Evolutionary conservation across 2,888 invertebrate genomes (phyloP).

Genomic region (Zele albiditarsus): DNA sequence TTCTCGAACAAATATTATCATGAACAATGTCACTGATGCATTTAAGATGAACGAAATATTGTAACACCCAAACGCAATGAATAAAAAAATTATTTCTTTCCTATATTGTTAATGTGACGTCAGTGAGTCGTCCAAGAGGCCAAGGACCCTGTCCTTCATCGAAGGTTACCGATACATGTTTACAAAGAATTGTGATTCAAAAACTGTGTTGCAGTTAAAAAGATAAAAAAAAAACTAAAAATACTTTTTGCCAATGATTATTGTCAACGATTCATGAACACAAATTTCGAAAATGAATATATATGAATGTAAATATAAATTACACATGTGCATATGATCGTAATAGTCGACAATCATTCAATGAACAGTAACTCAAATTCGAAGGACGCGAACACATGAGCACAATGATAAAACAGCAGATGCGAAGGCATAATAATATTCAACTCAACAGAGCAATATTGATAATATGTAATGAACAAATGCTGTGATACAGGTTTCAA

Average conservation of each 20-base stretch:
- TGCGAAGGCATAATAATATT: no score
- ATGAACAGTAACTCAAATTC: not conserved
- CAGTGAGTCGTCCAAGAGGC: slow-evolving; percentile 46
- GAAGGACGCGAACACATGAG: not conserved
- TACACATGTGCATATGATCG: slow-evolving; percentile 28
- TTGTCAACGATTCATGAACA: not conserved
- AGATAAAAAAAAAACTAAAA: not conserved
- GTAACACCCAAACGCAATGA: no score
- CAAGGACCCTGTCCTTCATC: slow-evolving; percentile 50
- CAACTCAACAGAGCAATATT: no score
- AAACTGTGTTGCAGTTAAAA: slow-evolving; percentile 2
- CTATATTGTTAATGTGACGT: slow-evolving; percentile 34
- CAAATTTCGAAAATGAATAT: not conserved
- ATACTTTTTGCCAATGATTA: no score
- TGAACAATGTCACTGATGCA: no score
- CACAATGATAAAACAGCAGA: not conserved
- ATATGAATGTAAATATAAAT: not conserved
- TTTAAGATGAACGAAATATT: no score
- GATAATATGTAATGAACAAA: not conserved
- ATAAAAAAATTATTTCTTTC: not conserved
- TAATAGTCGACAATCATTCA: not conserved
- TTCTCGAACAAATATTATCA: no score
- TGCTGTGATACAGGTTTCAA: not conserved
- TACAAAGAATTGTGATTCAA: slow-evolving; percentile 13
- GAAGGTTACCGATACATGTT: slow-evolving; percentile 28